Base-by-base conservation (phyloP, 2,888 invertebrate genomes). In the Xylota sylvarum region DNA sequence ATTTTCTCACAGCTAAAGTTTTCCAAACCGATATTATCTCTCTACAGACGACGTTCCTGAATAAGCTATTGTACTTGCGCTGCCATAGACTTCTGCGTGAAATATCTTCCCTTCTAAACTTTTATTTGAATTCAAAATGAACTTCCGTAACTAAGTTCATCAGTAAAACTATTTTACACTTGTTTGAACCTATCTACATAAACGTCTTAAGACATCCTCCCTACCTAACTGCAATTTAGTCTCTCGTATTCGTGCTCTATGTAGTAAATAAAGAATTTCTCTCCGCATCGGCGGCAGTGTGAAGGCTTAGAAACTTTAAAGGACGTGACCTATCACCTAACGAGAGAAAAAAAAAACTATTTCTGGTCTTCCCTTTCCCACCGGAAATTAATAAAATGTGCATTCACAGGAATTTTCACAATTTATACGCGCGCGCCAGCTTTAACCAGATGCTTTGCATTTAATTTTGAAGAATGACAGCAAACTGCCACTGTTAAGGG, bases 381-480 rank as follows among this genome's bases (percentile, higher is more conserved):
- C 58, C 56, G 27, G 32, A 62, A 74, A 10, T 19, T 67, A 19
- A 46, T 35, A 52, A 72, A 65, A 48, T 19, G 37, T 48, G 5
- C 19, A 37, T 60, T 50, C 37, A n/a, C 10, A 64, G 14, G 12
- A 52, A 60, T 55, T 62, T 46, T 9, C 10, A 27, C 12, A 60
- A 60, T 60, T 52, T 74, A 27, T 23, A 23, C 40, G 19, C 35
- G 35, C 43, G 65, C 23, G 3, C 23, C 23, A 23, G 17, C 17
- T 43, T 19, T 10, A n/a, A 48, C 10, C 23, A 30, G 32, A 60
- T 43, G 50, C 48, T 23, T 58, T 58, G 27, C 58, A 74, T 73
- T 67, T 35, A 55, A 67, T 58, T 48, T 30, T 27, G 65, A 60
- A 35, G 17, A 60, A 60, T 65, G 10, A 58, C 19, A 50, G 23